Conservation (phyloP, 2,888 invertebrate species). For the Dryomyza anilis region DNA sequence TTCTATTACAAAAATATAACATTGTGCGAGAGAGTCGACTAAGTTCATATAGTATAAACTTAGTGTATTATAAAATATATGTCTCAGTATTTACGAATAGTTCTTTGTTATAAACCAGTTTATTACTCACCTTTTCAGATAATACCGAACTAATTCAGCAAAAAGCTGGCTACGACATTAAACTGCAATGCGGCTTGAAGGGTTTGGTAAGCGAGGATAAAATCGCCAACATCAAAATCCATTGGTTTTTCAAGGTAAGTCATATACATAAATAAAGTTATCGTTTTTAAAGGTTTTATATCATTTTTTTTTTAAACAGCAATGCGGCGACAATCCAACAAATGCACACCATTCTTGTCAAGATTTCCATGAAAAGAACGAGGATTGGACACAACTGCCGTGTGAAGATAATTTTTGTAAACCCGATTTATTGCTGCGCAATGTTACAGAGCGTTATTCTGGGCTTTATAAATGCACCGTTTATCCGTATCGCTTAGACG, state of each 20-base stretch:
- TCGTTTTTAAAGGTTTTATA: background rate
- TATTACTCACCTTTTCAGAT: conserved; percentile 38
- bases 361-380: conserved; percentile 42
- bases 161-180: conserved; percentile 51
- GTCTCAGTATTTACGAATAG: background rate
- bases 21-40: too few relatives aligned
- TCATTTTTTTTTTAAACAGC: conserved; percentile 36
- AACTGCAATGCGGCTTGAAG: conserved; percentile 51
- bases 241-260: conserved; percentile 58
- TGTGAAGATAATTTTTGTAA: conserved; percentile 53
- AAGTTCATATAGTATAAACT: too few relatives aligned
- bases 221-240: conserved; percentile 44
- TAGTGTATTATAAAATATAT: too few relatives aligned
- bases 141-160: conserved; percentile 57
- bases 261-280: background rate
- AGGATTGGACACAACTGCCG: conserved; percentile 53
- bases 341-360: conserved; percentile 38
- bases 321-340: conserved; percentile 47
- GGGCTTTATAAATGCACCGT: conserved; percentile 59
- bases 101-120: background rate
- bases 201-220: conserved; percentile 47
- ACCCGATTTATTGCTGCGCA: conserved; percentile 49
- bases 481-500: conserved; percentile 48
- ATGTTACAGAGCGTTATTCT: conserved; percentile 57
- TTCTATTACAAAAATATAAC: too few relatives aligned